Percentiles rank a stretch among this genome's conserved stretches.
Conservation (phyloP, 1,140 invertebrate species). For the Sycobia sp. region DNA sequence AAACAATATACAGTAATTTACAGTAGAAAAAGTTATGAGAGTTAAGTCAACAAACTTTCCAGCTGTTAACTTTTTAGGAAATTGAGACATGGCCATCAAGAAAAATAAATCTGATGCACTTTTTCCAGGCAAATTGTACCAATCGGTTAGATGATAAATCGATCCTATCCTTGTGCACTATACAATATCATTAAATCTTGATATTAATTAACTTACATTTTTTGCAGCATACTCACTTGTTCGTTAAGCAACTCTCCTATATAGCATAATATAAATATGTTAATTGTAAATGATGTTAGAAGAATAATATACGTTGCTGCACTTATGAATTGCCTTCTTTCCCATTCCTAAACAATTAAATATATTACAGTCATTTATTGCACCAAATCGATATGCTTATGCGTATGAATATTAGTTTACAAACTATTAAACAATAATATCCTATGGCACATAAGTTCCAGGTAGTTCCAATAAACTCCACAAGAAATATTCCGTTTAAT, state of each 20-base stretch:
- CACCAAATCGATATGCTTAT: too few relatives aligned
- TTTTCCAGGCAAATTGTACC: conserved; percentile 44
- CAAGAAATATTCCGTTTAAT: too few relatives aligned
- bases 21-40: conserved; percentile 42
- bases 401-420: too few relatives aligned
- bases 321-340: conserved; percentile 41
- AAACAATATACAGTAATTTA: conserved; percentile 33
- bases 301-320: conserved; percentile 46
- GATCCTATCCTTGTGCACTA: not conserved
- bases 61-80: conserved; percentile 43
- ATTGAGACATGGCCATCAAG: conserved; percentile 38
- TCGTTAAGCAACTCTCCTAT: conserved; percentile 38
- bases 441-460: too few relatives aligned
- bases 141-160: conserved; percentile 38
- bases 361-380: too few relatives aligned
- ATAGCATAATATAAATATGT: conserved; percentile 48
- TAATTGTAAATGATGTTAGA: conserved; percentile 46
- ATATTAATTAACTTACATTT: not conserved
- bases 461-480: too few relatives aligned
- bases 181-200: not conserved
- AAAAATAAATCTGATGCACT: conserved; percentile 35
- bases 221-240: conserved; percentile 33
- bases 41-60: conserved; percentile 47
- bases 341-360: conserved; percentile 49
- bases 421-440: too few relatives aligned